Evolutionary conservation across 2,888 invertebrate species (phyloP).

Genomic region (Phlogophora meticulosa): DNA sequence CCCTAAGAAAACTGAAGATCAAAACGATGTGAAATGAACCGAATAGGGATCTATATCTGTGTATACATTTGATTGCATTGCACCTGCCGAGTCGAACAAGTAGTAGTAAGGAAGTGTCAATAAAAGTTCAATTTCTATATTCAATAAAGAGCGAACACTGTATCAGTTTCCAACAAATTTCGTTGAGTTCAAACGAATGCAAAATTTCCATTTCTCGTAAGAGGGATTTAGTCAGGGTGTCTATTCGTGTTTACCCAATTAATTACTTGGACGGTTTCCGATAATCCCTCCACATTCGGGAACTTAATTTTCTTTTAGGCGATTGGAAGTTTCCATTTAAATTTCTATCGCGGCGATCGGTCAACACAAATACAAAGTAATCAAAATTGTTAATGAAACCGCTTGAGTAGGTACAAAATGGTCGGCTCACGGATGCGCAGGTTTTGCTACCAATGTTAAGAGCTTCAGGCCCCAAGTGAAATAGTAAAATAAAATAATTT

Average conservation of each 20-base stretch:
- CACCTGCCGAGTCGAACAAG: not conserved
- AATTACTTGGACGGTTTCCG: conserved; percentile 76
- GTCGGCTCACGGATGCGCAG: not conserved
- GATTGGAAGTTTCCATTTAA: conserved; percentile 80
- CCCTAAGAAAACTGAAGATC: too few relatives aligned
- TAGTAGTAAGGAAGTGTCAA: conserved; percentile 1
- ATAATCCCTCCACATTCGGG: conserved; percentile 75
- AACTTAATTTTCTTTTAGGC: conserved; percentile 83
- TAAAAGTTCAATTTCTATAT: conserved; percentile 16
- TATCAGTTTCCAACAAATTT: conserved; percentile 44
- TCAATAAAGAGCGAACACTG: conserved; percentile 29
- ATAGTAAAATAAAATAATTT: not conserved
- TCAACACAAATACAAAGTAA: conserved; percentile 86
- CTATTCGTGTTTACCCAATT: conserved; percentile 79
- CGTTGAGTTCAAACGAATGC: conserved; percentile 55
- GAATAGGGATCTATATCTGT: too few relatives aligned
- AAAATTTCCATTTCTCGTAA: conserved; percentile 63
- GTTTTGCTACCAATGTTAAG: conserved; percentile 1
- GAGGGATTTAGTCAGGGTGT: conserved; percentile 64
- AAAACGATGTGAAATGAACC: too few relatives aligned
- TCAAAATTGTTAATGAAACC: conserved; percentile 83
- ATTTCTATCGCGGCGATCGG: conserved; percentile 76
- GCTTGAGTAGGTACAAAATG: conserved; percentile 51
- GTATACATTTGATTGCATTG: too few relatives aligned
- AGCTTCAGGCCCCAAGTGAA: not conserved